Evolutionary conservation across 2,797 vertebrate species (phyloP).

Genomic region (Pantherophis alleghaniensis): DNA sequence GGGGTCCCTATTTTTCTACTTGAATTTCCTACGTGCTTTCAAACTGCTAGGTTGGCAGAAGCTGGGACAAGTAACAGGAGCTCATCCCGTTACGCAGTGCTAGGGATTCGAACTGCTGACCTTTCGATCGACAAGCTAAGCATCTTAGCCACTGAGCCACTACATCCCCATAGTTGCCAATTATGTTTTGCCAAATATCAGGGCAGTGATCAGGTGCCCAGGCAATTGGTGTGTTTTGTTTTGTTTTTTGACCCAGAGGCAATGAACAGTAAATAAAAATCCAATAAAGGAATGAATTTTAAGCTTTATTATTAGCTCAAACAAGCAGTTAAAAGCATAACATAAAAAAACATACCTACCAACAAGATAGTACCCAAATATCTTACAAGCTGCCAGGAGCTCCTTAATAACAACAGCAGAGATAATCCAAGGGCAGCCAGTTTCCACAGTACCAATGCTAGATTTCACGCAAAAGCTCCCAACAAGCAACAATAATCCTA

Average conservation of each 20-base stretch:
- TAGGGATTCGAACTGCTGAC: too few species aligned
- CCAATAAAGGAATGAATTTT: too few species aligned
- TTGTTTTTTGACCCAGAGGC: too few species aligned
- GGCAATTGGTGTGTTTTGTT: neutral
- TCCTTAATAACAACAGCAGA: neutral
- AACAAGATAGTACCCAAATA: neutral
- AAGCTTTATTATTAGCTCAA: too few species aligned
- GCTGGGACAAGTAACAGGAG: too few species aligned
- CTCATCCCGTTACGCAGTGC: too few species aligned
- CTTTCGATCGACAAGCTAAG: too few species aligned
- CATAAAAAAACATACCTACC: neutral
- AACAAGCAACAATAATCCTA: neutral
- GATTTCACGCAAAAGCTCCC: neutral
- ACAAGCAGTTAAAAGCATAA: neutral
- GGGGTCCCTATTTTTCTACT: too few species aligned
- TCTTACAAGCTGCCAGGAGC: neutral
- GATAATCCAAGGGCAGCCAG: neutral
- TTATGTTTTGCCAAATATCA: neutral
- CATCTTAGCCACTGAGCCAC: too few species aligned
- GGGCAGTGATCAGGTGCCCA: neutral
- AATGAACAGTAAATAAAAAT: too few species aligned
- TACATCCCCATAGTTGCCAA: neutral
- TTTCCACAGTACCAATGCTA: neutral
- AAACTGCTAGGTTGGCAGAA: too few species aligned
- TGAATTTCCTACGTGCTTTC: too few species aligned